Evolutionary conservation across 2,888 invertebrate genomes (phyloP), one percentile per base, ranked within the genome.

Genomic region (Theretra japonica): DNA sequence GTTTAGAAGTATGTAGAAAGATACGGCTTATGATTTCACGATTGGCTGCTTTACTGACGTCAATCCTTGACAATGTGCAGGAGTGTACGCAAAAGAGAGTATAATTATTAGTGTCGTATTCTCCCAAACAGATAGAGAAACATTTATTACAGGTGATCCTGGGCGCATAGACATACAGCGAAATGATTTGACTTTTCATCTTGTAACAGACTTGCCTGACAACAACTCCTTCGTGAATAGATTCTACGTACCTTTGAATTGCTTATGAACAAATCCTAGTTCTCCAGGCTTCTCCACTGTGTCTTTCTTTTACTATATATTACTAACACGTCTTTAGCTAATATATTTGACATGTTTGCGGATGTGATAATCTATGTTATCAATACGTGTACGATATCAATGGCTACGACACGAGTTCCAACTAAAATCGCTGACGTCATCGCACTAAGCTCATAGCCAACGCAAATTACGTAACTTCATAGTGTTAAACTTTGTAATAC

Each of bases 401-500:
- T 53, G n/a, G 17, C 53, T 53, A 53, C 73, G 30, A 56, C 70
- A 1, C 69, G 50, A 65, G 53, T 71, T 71, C 65, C 41, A 56
- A 19, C 30, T 48, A 25, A 65, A 62, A 48, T 48, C 21, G n/a
- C 41, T 21, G 21, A 68, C 68, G 71, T 68, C 68, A 71, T 58
- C 33, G 21, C 21, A 48, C 59, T 68, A 68, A 72, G 59, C 71
- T 72, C 71, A 28, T 48, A 50, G 50, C 56, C 25, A 65, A n/a
- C 70, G 70, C 2, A 50, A 30, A 62, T 62, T 69, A 68, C 68
- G 72, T 75, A 53, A 72, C 30, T 41, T 41, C 15, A 41, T 41
- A 41, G 41, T 41, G 11, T 41, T 15, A 41, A 41, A 2, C 2
- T 15, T 41, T 15, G 41, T 41, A 15, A 15, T 2, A 11, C 41